Evolutionary conservation across 2,113 vertebrate genomes (phyloP).

Genomic region (Rhabdomys dilectus): DNA sequence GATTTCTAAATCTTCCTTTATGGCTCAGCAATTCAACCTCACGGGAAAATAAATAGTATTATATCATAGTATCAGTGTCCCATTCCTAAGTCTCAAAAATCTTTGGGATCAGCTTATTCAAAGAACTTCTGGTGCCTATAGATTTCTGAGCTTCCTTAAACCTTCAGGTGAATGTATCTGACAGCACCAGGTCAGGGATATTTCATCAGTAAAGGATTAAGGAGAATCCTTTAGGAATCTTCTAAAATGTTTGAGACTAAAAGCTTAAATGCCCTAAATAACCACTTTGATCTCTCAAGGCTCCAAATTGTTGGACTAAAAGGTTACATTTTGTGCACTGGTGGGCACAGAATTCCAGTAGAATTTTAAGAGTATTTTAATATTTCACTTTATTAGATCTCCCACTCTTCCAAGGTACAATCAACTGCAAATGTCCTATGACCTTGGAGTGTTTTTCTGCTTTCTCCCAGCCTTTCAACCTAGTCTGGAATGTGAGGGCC

Average conservation of each 20-base stretch:
- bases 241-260: slow-evolving; percentile 59
- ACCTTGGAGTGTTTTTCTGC: slow-evolving; percentile 48
- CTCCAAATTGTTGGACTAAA: slow-evolving; percentile 57
- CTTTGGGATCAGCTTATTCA: background rate
- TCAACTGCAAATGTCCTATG: slow-evolving; percentile 56
- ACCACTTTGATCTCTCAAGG: background rate
- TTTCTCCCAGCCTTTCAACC: background rate
- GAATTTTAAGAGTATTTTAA: slow-evolving; percentile 60
- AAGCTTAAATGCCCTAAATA: slow-evolving; percentile 63
- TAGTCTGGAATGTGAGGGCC: background rate
- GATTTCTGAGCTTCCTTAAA: slow-evolving; percentile 34
- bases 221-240: slow-evolving; percentile 38
- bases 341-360: slow-evolving; percentile 34
- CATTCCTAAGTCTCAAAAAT: background rate
- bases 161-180: slow-evolving; percentile 11
- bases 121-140: background rate
- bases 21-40: background rate
- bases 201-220: slow-evolving; percentile 16
- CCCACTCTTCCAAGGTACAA: slow-evolving; percentile 58
- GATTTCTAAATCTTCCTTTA: slow-evolving; percentile 38
- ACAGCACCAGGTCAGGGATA: slow-evolving; percentile 16
- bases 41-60: slow-evolving; percentile 4
- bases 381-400: slow-evolving; percentile 63
- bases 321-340: slow-evolving; percentile 54
- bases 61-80: background rate